These are phyloP conservation scores for Drosophila setifemur DNA, from an alignment of 1,140 invertebrate genomes.

Conservation along the genomic window DNA sequence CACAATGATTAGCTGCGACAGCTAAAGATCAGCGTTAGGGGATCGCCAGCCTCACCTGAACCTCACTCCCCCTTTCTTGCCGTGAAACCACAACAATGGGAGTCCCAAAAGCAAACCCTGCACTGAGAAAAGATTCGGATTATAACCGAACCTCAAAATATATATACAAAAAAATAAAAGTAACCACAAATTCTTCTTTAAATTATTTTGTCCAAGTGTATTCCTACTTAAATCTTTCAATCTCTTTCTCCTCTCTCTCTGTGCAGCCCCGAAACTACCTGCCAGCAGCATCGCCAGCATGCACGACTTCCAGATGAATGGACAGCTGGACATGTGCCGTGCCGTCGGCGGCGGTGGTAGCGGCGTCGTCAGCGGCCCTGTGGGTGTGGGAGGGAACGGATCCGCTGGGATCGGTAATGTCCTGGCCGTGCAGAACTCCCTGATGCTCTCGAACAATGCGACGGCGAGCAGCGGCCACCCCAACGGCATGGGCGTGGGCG, in stretches of 20 bases:
- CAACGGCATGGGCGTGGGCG: conserved; percentile 34
- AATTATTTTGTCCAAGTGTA: conserved; percentile 1
- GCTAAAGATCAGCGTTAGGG: conserved; percentile 77
- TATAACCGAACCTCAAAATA: too few species aligned
- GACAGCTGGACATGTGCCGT: conserved; percentile 78
- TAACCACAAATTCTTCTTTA: too few species aligned
- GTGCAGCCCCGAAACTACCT: conserved; percentile 87
- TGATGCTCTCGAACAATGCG: conserved; percentile 78
- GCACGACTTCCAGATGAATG: conserved; percentile 80
- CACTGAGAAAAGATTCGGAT: neutral
- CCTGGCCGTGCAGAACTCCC: conserved; percentile 81
- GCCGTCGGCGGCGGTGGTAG: conserved; percentile 25
- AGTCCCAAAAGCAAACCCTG: neutral
- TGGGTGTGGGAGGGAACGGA: conserved; percentile 22
- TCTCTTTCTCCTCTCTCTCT: conserved; percentile 4
- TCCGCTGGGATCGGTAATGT: conserved; percentile 35
- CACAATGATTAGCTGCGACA: conserved; percentile 82
- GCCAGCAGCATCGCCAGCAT: conserved; percentile 84
- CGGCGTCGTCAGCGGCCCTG: conserved; percentile 25
- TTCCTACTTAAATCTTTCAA: neutral
- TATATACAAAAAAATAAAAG: too few species aligned
- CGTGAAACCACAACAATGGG: conserved; percentile 52
- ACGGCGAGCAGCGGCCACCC: conserved; percentile 29
- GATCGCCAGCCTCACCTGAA: conserved; percentile 36
- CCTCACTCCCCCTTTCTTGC: conserved; percentile 17